These are phyloP conservation scores for Pyrgus malvae DNA, from an alignment of 2,888 invertebrate species.

Conservation along the genomic window DNA sequence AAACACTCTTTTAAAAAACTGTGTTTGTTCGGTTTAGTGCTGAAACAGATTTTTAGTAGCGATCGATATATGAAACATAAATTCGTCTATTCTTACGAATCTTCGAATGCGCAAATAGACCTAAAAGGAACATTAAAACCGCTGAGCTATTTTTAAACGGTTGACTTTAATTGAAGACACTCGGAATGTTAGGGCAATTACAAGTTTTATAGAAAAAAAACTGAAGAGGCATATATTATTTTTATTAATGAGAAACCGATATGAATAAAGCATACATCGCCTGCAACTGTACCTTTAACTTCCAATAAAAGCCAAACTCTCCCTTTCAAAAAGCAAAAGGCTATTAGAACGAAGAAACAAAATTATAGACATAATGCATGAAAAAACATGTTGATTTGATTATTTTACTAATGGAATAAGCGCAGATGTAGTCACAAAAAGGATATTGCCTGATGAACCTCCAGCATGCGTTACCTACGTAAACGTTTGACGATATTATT, in stretches of 20 bases:
- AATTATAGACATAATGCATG: slow-evolving; percentile 11
- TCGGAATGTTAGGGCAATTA: too few relatives aligned
- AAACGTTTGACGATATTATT: slow-evolving; percentile 8
- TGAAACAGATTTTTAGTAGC: neutral
- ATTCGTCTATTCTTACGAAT: too few relatives aligned
- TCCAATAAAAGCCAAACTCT: neutral
- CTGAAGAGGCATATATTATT: too few relatives aligned
- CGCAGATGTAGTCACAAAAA: slow-evolving; percentile 9
- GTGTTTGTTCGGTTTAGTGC: slow-evolving; percentile 6
- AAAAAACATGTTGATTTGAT: slow-evolving; percentile 17
- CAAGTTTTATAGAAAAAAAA: too few relatives aligned
- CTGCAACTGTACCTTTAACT: too few relatives aligned
- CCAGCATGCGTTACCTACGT: slow-evolving; percentile 11
- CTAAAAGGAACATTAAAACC: too few relatives aligned
- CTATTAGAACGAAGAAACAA: slow-evolving; percentile 3
- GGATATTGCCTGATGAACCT: slow-evolving; percentile 11
- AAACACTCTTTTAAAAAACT: neutral
- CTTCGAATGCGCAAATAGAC: too few relatives aligned
- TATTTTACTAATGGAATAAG: slow-evolving; percentile 23
- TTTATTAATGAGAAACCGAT: too few relatives aligned
- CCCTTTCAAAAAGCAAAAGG: neutral
- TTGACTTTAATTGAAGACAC: too few relatives aligned
- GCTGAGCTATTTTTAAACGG: too few relatives aligned
- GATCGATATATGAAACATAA: too few relatives aligned
- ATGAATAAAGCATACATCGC: too few relatives aligned